phyloP scores from a whole-genome alignment of 2,113 vertebrate species.

The Tachycineta bicolor region DNA sequence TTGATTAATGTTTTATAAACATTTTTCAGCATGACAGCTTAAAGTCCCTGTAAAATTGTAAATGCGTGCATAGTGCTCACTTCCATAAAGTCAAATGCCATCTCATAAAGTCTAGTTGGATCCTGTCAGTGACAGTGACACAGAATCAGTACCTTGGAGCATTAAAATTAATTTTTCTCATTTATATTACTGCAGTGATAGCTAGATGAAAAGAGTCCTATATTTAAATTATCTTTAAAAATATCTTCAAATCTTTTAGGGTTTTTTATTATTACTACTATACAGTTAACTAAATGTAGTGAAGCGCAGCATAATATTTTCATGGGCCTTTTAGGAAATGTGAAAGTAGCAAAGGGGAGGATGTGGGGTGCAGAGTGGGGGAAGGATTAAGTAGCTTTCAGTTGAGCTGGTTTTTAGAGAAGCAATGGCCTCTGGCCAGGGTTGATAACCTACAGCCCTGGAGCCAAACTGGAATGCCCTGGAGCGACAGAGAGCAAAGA shows the following conservation, averaged over 20 bases:
- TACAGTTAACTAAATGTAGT: conserved; percentile 52
- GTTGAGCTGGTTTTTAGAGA: neutral
- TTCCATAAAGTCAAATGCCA: conserved; percentile 89
- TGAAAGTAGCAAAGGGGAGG: neutral
- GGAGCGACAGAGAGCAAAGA: neutral
- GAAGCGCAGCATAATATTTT: conserved; percentile 41
- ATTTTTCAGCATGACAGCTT: conserved; percentile 86
- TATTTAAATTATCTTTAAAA: conserved; percentile 83
- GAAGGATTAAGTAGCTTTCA: neutral
- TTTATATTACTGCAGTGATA: conserved; percentile 85
- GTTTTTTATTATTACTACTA: conserved; percentile 61
- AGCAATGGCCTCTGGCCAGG: neutral
- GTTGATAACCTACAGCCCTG: neutral
- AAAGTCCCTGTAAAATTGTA: conserved; percentile 84
- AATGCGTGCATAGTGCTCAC: conserved; percentile 85
- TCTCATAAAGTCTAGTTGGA: conserved; percentile 79
- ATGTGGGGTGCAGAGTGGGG: neutral
- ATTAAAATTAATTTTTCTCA: conserved; percentile 94
- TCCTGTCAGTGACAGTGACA: conserved; percentile 82
- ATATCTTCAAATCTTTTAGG: conserved; percentile 62
- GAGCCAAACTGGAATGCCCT: neutral
- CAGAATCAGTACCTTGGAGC: conserved; percentile 82
- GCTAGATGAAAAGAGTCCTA: conserved; percentile 81
- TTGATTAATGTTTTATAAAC: conserved; percentile 99
- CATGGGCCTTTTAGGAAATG: neutral